Evolutionary conservation across 2,888 invertebrate genomes (phyloP).

Genomic region (Eupsilia transversa): DNA sequence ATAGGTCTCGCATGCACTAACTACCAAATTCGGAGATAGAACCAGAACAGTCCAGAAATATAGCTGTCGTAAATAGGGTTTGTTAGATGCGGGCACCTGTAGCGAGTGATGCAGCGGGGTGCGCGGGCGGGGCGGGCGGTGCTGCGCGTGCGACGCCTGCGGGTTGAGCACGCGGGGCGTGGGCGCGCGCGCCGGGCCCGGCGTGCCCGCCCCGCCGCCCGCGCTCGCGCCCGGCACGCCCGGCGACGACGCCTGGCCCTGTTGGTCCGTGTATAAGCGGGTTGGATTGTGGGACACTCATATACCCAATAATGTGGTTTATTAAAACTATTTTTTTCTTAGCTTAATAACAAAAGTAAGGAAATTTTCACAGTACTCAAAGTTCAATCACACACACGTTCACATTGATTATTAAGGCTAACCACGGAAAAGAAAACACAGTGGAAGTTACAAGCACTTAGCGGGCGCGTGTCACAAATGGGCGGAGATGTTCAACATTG

Average conservation of each 20-base stretch:
- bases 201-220: conserved; percentile 35
- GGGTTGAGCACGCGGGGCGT: conserved; percentile 82
- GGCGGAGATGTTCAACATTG: not conserved
- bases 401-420: conserved; percentile 8
- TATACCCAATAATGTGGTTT: not conserved
- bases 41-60: conserved; percentile 7
- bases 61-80: not conserved
- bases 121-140: conserved; percentile 79
- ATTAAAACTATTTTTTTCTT: not conserved
- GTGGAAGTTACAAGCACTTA: not conserved
- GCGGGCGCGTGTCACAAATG: not conserved
- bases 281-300: conserved; percentile 18
- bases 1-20: conserved; percentile 45
- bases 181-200: conserved; percentile 50
- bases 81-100: conserved; percentile 68
- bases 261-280: conserved; percentile 20
- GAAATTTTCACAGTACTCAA: not conserved
- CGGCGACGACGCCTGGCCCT: conserved; percentile 48
- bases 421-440: not conserved
- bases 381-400: conserved; percentile 16
- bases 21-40: conserved; percentile 27
- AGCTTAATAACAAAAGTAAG: not conserved
- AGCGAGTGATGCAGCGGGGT: conserved; percentile 74
- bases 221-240: conserved; percentile 55
- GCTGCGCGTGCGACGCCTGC: conserved; percentile 79